Evolutionary conservation across 2,888 invertebrate genomes (phyloP), one percentile per base, ranked within the genome.

Genomic region (Morinoia aosen): DNA sequence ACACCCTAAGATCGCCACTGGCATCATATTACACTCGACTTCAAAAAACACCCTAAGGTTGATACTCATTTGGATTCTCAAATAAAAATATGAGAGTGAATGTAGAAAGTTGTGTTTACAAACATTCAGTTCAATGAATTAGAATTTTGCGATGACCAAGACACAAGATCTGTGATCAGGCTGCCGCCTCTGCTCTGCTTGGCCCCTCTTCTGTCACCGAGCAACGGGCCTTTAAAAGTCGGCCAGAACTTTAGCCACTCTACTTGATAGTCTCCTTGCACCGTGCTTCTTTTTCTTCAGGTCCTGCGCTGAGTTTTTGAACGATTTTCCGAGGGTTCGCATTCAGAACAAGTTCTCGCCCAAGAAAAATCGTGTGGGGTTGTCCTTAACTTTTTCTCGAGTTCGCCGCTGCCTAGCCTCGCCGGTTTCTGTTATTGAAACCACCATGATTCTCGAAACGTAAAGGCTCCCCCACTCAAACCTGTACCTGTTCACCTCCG

Each of bases 191-290:
- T 25, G 76, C 76, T 76, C 25, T 10, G 76, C 14, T 76, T 33
- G 76, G 90, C 40, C 40, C 19, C 39, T 40, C 39, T 90, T 90
- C 90, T 90, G 90, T 90, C 90, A 90, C 90, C 90, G 90, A 90
- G 93, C 93, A 93, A 57, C 57, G 57, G 14, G 33, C 56, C 90
- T 57, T 93, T 33, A 93, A 93, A 93, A 93, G 57, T 93, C 57
- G 16, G 57, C 93, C 33, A 33, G 48, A 93, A 93, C 93, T 93
- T 93, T 93, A 33, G 57, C 93, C 93, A 93, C 93, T 93, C 93
- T 93, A 93, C 93, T 93, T 93, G 93, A 93, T 93, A 93, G 93
- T 57, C 93, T 93, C 48, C 93, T 33, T 48, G 93, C n/a, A 57
- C 93, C 57, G 33, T 57, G 57, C 39, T 39, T n/a, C 90, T 93